These are phyloP conservation scores for Alectura lathami DNA, from an alignment of 2,113 vertebrate species.

Conservation along the genomic window DNA sequence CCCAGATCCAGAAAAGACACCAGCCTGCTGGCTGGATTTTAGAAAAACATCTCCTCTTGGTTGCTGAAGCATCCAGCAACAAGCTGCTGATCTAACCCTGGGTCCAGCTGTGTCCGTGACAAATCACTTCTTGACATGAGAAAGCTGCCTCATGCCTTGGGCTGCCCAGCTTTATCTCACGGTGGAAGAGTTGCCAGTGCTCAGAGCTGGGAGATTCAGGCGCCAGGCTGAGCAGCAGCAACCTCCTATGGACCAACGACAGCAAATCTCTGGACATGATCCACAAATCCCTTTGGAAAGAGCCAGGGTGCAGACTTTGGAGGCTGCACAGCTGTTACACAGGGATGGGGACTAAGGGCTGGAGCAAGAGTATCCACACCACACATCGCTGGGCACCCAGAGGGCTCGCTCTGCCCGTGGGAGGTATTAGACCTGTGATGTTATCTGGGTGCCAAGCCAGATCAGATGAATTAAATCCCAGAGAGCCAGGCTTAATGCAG, in stretches of 20 bases:
- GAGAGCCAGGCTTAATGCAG: not conserved
- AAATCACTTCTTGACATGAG: not conserved
- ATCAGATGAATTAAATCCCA: not conserved
- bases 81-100: accelerated
- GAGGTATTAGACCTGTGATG: not conserved
- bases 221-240: accelerated
- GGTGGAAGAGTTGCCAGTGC: not conserved
- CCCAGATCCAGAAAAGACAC: not conserved
- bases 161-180: not conserved
- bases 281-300: not conserved
- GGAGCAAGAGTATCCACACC: not conserved
- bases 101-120: accelerated
- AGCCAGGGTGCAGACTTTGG: not conserved
- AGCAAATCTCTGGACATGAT: not conserved
- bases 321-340: not conserved
- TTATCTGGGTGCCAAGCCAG: not conserved
- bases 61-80: not conserved
- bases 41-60: not conserved
- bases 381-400: not conserved
- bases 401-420: not conserved
- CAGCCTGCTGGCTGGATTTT: not conserved
- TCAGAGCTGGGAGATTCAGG: not conserved
- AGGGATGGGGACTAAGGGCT: not conserved
- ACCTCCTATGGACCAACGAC: not conserved
- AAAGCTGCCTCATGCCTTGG: not conserved